Percentiles rank a stretch among this genome's conserved stretches.
Conservation (phyloP, 2,888 invertebrate species). For the Caenorhabditis sp. region DNA sequence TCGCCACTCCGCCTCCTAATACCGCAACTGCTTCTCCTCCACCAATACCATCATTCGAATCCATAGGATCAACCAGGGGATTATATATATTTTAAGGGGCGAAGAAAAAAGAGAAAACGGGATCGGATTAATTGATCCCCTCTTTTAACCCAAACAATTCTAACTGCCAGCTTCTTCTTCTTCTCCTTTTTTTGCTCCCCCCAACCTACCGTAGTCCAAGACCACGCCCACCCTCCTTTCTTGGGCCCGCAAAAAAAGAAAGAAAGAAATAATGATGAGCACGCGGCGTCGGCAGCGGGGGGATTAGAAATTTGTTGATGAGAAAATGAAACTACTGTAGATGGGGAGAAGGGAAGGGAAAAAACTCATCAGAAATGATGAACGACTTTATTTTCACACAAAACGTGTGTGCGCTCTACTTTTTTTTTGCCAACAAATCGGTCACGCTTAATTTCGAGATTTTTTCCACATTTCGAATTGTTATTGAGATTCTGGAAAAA, state of each 20-base stretch:
- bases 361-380: constrained; percentile 8
- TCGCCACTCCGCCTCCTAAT: not conserved
- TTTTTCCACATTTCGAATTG: constrained; percentile 45
- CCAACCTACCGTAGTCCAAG: not conserved
- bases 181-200: not conserved
- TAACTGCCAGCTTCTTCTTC: not conserved
- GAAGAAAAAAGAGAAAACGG: not conserved
- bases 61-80: not conserved
- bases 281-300: too few relatives aligned
- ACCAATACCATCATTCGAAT: not conserved
- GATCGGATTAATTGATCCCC: constrained; percentile 37
- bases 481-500: constrained; percentile 37
- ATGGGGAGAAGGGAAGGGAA: not conserved
- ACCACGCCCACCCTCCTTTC: not conserved
- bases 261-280: too few relatives aligned
- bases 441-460: constrained; percentile 33
- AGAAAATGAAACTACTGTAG: not conserved
- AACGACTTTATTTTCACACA: not conserved
- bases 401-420: not conserved
- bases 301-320: not conserved
- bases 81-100: not conserved
- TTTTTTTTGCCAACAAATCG: constrained; percentile 25
- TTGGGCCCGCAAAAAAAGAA: not conserved
- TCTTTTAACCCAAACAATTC: not conserved
- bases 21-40: not conserved